Evolutionary conservation across 2,888 invertebrate species (phyloP).

Genomic region (Volucella zonaria): DNA sequence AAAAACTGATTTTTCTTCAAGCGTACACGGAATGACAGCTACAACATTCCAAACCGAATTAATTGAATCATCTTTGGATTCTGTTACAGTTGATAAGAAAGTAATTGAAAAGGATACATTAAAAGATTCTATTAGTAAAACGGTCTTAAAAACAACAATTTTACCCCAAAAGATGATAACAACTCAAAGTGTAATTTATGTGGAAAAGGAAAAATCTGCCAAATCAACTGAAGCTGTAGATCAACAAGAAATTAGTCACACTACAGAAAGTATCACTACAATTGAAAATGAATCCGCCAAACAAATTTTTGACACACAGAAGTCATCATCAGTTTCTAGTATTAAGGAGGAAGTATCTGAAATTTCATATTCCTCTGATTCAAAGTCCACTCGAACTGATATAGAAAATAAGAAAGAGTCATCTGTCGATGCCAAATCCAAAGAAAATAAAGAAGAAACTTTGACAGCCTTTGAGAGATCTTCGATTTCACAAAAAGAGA

Average conservation of each 20-base stretch:
- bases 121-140: not conserved
- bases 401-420: slow-evolving; percentile 35
- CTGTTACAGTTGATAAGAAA: slow-evolving; percentile 1
- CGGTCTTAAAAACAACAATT: slow-evolving; percentile 1
- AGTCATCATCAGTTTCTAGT: slow-evolving; percentile 51
- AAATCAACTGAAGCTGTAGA: slow-evolving; percentile 15
- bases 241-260: not conserved
- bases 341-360: slow-evolving; percentile 54
- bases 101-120: slow-evolving; percentile 8
- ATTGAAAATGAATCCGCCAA: slow-evolving; percentile 25
- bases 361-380: slow-evolving; percentile 32
- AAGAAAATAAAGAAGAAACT: slow-evolving; percentile 30
- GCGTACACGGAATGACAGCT: not conserved
- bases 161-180: not conserved
- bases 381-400: slow-evolving; percentile 48
- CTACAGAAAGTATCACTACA: slow-evolving; percentile 15
- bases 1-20: not conserved
- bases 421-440: slow-evolving; percentile 1
- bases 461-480: slow-evolving; percentile 3
- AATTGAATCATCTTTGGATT: not conserved
- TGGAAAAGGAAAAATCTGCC: not conserved
- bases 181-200: not conserved
- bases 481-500: slow-evolving; percentile 1
- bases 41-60: slow-evolving; percentile 10
- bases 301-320: slow-evolving; percentile 18